A percentile compares a stretch with the other conserved stretches of the same genome.
Conservation (phyloP, 2,113 vertebrate species). For the Coregonus clupeaformis region DNA sequence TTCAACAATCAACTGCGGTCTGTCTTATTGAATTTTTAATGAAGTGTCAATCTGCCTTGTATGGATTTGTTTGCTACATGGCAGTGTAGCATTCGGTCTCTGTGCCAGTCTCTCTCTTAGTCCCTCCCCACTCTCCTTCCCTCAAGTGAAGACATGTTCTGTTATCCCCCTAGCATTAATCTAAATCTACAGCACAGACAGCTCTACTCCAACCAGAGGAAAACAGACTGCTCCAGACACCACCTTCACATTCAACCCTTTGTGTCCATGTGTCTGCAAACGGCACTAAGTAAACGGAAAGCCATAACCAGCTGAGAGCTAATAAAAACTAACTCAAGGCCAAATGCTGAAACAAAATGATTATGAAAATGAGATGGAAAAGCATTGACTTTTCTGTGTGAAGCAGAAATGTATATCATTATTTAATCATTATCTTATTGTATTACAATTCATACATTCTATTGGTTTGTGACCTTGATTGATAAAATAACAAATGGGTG, state of each 20-base stretch:
- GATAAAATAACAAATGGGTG: not conserved
- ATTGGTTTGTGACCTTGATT: not conserved
- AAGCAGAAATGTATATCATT: conserved; percentile 3
- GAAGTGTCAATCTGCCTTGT: not conserved
- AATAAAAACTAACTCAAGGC: conserved; percentile 15
- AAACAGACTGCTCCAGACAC: conserved; percentile 12
- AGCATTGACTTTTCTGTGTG: conserved; percentile 28
- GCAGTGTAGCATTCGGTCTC: not conserved
- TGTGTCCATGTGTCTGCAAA: conserved; percentile 26
- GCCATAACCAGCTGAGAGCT: conserved; percentile 12
- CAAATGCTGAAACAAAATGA: conserved; percentile 5
- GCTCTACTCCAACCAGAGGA: conserved; percentile 19
- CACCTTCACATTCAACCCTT: conserved; percentile 13
- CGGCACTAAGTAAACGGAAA: not conserved
- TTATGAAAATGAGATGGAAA: conserved; percentile 47
- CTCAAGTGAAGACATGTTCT: conserved; percentile 8
- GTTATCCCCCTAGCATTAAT: conserved; percentile 31
- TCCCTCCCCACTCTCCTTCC: not conserved
- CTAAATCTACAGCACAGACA: conserved; percentile 19
- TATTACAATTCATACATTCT: not conserved
- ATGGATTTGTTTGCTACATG: not conserved
- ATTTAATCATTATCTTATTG: not conserved
- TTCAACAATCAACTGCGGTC: too few relatives aligned
- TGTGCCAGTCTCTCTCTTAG: not conserved
- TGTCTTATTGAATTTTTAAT: not conserved